These are phyloP conservation scores for Drosophila anceps DNA, from an alignment of 2,888 invertebrate species.

Conservation along the genomic window DNA sequence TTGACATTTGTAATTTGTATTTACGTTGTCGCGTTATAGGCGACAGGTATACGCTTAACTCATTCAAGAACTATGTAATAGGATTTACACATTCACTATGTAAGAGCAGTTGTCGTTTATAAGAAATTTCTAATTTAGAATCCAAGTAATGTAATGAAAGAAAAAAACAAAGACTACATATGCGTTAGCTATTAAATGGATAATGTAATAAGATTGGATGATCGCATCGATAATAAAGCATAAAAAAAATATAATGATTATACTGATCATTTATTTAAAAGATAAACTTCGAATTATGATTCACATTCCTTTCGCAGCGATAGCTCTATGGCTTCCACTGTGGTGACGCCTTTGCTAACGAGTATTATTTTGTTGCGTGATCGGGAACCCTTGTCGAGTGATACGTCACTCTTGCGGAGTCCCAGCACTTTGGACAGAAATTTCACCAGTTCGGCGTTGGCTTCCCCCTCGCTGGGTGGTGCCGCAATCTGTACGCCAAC, in stretches of 20 bases:
- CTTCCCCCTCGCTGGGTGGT: constrained; percentile 93
- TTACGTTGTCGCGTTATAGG: constrained; percentile 69
- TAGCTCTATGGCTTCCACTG: constrained; percentile 85
- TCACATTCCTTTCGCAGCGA: constrained; percentile 84
- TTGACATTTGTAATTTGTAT: constrained; percentile 54
- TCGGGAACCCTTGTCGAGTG: constrained; percentile 88
- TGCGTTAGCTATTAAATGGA: constrained; percentile 52
- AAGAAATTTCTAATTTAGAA: constrained; percentile 73
- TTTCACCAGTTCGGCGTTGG: constrained; percentile 91
- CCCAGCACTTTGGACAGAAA: constrained; percentile 90
- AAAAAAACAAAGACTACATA: constrained; percentile 64
- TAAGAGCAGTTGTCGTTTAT: constrained; percentile 70
- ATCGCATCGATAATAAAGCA: constrained; percentile 61
- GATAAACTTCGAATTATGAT: constrained; percentile 10
- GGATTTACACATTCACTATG: constrained; percentile 46
- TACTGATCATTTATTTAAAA: constrained; percentile 8
- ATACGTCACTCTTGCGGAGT: constrained; percentile 89
- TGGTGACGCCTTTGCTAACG: constrained; percentile 85
- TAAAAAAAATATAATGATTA: constrained; percentile 43
- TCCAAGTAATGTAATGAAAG: constrained; percentile 66
- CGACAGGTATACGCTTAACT: constrained; percentile 66
- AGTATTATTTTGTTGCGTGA: constrained; percentile 87
- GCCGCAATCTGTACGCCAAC: constrained; percentile 92
- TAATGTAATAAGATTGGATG: constrained; percentile 68
- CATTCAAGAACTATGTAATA: constrained; percentile 33